A percentile compares a stretch with the other conserved stretches of the same genome.
phyloP scores from a whole-genome alignment of 2,888 invertebrate genomes.

The Sympetrum striolatum region DNA sequence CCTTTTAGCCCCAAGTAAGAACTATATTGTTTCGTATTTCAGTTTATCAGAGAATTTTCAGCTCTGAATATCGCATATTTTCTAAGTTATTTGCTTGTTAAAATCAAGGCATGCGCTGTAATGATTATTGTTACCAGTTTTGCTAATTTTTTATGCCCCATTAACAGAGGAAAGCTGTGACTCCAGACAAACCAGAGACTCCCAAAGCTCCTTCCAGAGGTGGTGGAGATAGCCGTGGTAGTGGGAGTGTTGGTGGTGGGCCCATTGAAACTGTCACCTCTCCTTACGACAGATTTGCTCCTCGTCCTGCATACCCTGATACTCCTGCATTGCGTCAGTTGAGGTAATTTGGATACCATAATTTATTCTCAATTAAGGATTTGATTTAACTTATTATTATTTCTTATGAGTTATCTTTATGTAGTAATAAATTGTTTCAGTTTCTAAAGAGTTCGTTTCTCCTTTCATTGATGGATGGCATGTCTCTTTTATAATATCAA shows the following conservation, averaged over 20 bases:
- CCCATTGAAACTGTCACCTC: conserved; percentile 76
- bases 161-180: conserved; percentile 71
- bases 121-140: neutral
- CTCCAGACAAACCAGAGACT: conserved; percentile 81
- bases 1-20: too few species aligned
- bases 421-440: too few species aligned
- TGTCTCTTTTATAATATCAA: too few species aligned
- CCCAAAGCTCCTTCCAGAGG: conserved; percentile 79
- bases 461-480: too few species aligned
- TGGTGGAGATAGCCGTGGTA: conserved; percentile 13
- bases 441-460: too few species aligned
- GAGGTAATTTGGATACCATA: conserved; percentile 53
- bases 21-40: too few species aligned
- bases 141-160: conserved; percentile 1
- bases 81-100: too few species aligned
- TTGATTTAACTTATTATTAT: neutral
- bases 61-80: too few species aligned
- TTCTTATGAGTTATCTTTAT: neutral
- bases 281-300: conserved; percentile 75
- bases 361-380: neutral
- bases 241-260: conserved; percentile 21
- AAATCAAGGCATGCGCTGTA: too few species aligned
- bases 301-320: conserved; percentile 75
- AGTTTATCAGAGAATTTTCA: too few species aligned
- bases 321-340: conserved; percentile 92